Conservation (phyloP, 2,113 vertebrate genomes). For the Nesospiza acunhae region DNA sequence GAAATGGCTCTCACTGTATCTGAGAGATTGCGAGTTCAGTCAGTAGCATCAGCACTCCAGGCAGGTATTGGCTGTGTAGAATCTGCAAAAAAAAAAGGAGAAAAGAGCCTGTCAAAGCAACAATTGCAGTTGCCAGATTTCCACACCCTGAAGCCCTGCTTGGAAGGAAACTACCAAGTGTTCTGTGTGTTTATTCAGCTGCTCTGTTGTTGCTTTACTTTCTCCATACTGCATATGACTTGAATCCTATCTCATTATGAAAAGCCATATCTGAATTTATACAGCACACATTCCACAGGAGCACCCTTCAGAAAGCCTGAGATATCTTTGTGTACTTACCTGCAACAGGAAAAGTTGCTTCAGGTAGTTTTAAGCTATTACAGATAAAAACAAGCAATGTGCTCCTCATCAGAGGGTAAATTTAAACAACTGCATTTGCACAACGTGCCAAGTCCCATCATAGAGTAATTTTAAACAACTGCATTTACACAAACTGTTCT, state of each 20-base stretch:
- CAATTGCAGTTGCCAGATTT: background rate
- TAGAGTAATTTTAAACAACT: background rate
- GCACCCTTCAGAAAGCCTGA: background rate
- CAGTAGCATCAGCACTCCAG: slow-evolving; percentile 82
- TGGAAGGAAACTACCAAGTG: background rate
- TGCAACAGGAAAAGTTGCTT: background rate
- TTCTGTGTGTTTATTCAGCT: background rate
- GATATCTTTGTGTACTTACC: background rate
- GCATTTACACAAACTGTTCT: background rate
- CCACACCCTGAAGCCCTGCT: background rate
- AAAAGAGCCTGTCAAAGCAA: background rate
- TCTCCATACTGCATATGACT: background rate
- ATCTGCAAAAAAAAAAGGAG: slow-evolving; percentile 75
- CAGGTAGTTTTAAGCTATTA: background rate
- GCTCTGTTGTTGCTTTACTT: background rate
- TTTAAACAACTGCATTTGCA: background rate
- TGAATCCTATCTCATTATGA: background rate
- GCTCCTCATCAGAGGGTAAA: background rate
- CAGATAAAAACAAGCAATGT: background rate
- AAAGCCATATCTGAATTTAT: background rate
- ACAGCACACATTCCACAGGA: background rate
- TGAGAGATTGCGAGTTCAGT: slow-evolving; percentile 84
- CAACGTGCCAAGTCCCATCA: background rate
- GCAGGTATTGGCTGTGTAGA: slow-evolving; percentile 80
- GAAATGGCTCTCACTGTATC: slow-evolving; percentile 62